Percentiles rank a stretch among this genome's conserved stretches.
phyloP scores from a whole-genome alignment of 2,113 vertebrate genomes.

The Brachyistius frenatus region DNA sequence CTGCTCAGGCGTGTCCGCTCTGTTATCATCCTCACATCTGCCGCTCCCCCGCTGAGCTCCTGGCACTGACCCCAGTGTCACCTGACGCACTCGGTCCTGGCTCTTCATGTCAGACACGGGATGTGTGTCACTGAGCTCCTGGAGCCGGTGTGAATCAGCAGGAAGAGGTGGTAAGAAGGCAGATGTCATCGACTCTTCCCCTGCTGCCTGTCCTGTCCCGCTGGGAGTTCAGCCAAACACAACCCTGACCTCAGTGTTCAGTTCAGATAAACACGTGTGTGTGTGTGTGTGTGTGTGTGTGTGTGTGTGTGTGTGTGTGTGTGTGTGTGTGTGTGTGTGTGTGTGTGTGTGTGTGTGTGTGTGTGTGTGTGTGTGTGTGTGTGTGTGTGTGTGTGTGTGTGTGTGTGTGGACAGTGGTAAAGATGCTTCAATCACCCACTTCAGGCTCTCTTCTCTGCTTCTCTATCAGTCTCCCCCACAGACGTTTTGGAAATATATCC shows the following conservation, averaged over 20 bases:
- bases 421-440: constrained; percentile 38
- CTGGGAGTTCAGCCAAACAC: constrained; percentile 6
- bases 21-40: background rate
- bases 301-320: background rate
- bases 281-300: background rate
- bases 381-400: background rate
- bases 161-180: constrained; percentile 24
- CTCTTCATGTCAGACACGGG: constrained; percentile 1
- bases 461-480: constrained; percentile 27
- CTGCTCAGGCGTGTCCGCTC: constrained; percentile 20
- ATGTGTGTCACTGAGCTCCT: background rate
- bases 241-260: constrained; percentile 3
- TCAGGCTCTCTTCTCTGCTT: constrained; percentile 28
- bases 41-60: background rate
- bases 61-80: background rate
- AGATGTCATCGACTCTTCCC: constrained; percentile 28
- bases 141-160: constrained; percentile 34
- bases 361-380: no score
- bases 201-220: background rate
- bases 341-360: background rate
- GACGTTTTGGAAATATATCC: constrained; percentile 31
- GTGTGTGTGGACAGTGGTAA: background rate
- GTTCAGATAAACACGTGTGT: background rate
- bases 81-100: constrained; percentile 16
- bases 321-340: background rate